Evolutionary conservation across 30 jellyfish, hydroid and myxozoan genomes (phyloP).

Genomic region (Cassiopea andromeda): DNA sequence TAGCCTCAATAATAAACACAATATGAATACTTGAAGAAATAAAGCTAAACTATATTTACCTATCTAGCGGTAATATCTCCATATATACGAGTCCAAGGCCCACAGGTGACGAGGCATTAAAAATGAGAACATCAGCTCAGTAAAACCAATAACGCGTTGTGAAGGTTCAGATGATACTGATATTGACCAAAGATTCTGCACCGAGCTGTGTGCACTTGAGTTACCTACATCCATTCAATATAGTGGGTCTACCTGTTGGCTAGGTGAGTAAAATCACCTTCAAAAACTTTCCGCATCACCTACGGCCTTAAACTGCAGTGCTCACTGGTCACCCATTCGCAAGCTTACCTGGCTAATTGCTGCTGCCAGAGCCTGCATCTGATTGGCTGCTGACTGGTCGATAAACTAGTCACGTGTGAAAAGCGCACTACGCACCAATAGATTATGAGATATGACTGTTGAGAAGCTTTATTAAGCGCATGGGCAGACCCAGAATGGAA

Average conservation of each 20-base stretch:
- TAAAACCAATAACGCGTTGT: background rate
- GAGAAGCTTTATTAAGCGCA: background rate
- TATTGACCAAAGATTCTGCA: background rate
- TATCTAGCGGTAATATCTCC: too few relatives aligned
- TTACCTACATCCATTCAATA: background rate
- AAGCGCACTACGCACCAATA: constrained; percentile 19
- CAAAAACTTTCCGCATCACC: constrained; percentile 47
- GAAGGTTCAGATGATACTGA: background rate
- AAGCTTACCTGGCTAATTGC: constrained; percentile 14
- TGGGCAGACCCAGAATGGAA: background rate
- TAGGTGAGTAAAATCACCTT: constrained; percentile 15
- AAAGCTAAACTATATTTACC: too few relatives aligned
- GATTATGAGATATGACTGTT: constrained; percentile 2
- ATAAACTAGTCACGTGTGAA: constrained; percentile 30
- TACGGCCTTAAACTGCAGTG: constrained; percentile 56
- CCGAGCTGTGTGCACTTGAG: background rate
- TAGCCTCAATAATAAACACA: too few relatives aligned
- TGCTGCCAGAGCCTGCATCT: background rate
- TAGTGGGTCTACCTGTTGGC: background rate
- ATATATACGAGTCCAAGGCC: too few relatives aligned
- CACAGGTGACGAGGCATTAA: too few relatives aligned
- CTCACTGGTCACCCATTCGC: constrained; percentile 49
- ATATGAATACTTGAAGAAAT: too few relatives aligned
- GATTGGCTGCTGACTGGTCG: constrained; percentile 29
- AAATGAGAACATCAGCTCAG: background rate